A percentile compares a stretch with the other conserved stretches of the same genome.
Conservation (phyloP, 1,140 invertebrate genomes). For the Tribolium castaneum region DNA sequence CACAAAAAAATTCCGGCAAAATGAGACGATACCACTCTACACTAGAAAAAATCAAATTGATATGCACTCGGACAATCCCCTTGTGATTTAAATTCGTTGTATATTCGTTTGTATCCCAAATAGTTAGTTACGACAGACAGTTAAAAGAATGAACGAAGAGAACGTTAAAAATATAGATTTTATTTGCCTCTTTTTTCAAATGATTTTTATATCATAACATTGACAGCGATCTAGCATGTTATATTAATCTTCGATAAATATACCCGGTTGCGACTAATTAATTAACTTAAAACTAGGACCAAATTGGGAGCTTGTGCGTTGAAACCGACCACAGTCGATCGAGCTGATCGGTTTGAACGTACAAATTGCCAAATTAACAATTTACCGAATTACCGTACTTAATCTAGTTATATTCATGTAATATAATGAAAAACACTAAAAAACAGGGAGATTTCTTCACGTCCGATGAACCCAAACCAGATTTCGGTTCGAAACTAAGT, state of each 20-base stretch:
- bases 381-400: slow-evolving; percentile 51
- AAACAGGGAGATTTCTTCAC: slow-evolving; percentile 22
- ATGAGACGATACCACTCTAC: neutral
- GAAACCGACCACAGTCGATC: neutral
- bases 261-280: slow-evolving; percentile 31
- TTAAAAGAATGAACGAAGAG: slow-evolving; percentile 12
- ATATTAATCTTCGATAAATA: slow-evolving; percentile 32
- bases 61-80: slow-evolving; percentile 17
- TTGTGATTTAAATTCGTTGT: slow-evolving; percentile 17
- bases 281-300: slow-evolving; percentile 21
- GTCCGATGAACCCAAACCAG: slow-evolving; percentile 14
- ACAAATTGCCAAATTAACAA: slow-evolving; percentile 45
- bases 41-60: neutral
- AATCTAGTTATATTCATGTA: slow-evolving; percentile 31
- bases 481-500: slow-evolving; percentile 37
- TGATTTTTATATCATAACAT: slow-evolving; percentile 31
- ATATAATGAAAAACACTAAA: slow-evolving; percentile 9
- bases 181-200: slow-evolving; percentile 15
- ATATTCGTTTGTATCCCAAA: slow-evolving; percentile 9
- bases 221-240: slow-evolving; percentile 37
- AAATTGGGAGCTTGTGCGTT: slow-evolving; percentile 1
- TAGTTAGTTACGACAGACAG: slow-evolving; percentile 36
- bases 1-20: slow-evolving; percentile 13
- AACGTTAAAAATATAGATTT: slow-evolving; percentile 41
- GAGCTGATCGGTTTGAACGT: neutral